Conservation (phyloP, 2,888 invertebrate species). For the Oscheius sp. region DNA sequence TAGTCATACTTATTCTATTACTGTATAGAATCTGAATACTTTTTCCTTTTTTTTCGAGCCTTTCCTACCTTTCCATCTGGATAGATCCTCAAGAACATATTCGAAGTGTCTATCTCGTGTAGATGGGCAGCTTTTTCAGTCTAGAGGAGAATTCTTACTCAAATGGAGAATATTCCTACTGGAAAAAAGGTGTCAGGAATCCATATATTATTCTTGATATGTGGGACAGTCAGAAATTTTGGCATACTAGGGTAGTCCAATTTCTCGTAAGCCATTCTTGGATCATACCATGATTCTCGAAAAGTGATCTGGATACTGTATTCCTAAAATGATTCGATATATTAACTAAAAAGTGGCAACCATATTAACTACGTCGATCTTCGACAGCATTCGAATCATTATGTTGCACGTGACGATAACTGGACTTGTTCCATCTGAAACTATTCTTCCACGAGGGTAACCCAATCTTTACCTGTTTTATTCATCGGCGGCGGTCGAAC, state of each 20-base stretch:
- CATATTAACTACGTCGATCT: conserved; percentile 99
- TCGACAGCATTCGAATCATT: conserved; percentile 95
- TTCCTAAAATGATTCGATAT: conserved; percentile 75
- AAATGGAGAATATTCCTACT: conserved; percentile 34
- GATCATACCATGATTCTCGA: conserved; percentile 95
- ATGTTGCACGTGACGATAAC: conserved; percentile 96
- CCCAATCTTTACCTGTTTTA: conserved; percentile 44
- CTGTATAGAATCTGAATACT: conserved; percentile 59
- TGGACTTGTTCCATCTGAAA: conserved; percentile 78
- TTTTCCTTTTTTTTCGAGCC: not conserved
- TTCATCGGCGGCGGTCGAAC: conserved; percentile 65
- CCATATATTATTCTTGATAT: conserved; percentile 84
- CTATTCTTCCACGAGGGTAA: no score
- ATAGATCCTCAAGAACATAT: conserved; percentile 95
- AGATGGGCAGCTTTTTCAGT: conserved; percentile 94
- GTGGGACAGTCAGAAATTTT: conserved; percentile 66
- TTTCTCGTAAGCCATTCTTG: conserved; percentile 75
- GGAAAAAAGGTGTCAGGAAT: conserved; percentile 79
- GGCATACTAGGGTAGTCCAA: conserved; percentile 54
- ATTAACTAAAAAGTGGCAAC: conserved; percentile 75
- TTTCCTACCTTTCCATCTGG: conserved; percentile 79
- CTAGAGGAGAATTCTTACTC: conserved; percentile 75
- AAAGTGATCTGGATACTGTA: conserved; percentile 97
- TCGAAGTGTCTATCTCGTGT: conserved; percentile 71
- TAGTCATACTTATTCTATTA: conserved; percentile 62